A percentile compares a stretch with the other conserved stretches of the same genome.
These are phyloP conservation scores for Osmoderma eremita DNA, from an alignment of 2,888 invertebrate genomes.

Conservation along the genomic window DNA sequence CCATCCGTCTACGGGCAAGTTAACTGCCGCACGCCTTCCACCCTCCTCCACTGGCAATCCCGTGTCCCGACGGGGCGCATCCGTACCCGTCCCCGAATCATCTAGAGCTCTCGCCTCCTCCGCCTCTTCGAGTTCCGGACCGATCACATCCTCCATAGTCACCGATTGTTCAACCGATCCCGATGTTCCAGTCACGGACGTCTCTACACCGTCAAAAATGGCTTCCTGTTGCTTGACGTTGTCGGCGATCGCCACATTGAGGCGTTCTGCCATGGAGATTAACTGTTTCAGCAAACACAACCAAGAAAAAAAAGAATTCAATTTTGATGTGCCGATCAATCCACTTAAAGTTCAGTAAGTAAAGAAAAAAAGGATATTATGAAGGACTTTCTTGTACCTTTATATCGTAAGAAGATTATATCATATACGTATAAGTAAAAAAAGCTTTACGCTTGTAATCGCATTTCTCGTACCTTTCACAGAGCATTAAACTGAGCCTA, in stretches of 20 bases:
- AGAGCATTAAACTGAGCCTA: no score
- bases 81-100: not conserved
- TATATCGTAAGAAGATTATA: no score
- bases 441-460: no score
- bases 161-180: not conserved
- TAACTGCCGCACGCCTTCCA: not conserved
- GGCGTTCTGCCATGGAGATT: constrained; percentile 12
- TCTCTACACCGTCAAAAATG: not conserved
- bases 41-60: not conserved
- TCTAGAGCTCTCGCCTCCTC: not conserved
- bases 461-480: no score
- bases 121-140: not conserved
- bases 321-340: no score
- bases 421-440: no score
- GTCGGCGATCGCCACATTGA: constrained; percentile 6
- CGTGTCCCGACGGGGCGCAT: not conserved
- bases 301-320: no score
- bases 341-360: no score
- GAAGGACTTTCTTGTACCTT: no score
- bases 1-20: not conserved
- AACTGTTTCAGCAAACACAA: constrained; percentile 4
- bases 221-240: constrained; percentile 4
- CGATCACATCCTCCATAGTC: not conserved
- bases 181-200: not conserved
- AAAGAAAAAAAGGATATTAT: no score